Percentiles rank a stretch among this genome's conserved stretches.
phyloP scores from a whole-genome alignment of 1,140 invertebrate genomes.

The Drosophila nikananu region DNA sequence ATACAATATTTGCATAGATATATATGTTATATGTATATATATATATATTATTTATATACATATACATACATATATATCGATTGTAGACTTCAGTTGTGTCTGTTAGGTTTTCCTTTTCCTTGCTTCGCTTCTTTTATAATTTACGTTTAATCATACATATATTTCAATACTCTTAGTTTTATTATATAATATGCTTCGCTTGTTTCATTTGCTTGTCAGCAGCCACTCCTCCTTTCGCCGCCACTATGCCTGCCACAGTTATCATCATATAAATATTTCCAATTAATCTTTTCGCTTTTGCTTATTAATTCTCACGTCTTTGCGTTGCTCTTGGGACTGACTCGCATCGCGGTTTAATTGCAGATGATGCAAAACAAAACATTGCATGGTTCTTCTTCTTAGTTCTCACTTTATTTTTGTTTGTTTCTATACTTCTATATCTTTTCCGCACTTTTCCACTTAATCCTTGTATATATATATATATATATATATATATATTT shows the following conservation, averaged over 20 bases:
- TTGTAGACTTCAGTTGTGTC: slow-evolving; percentile 58
- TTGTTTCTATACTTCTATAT: slow-evolving; percentile 34
- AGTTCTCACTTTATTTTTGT: slow-evolving; percentile 18
- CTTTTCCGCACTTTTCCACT: slow-evolving; percentile 27
- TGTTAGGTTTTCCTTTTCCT: slow-evolving; percentile 26
- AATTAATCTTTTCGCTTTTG: slow-evolving; percentile 10
- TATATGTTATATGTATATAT: slow-evolving; percentile 26
- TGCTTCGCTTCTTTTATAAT: slow-evolving; percentile 36
- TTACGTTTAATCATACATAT: slow-evolving; percentile 62
- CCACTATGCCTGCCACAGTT: slow-evolving; percentile 10
- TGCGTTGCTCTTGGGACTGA: slow-evolving; percentile 21
- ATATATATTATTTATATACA: slow-evolving; percentile 25
- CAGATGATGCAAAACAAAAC: slow-evolving; percentile 37
- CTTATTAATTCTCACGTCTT: slow-evolving; percentile 2
- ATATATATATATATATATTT: slow-evolving; percentile 17
- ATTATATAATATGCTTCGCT: slow-evolving; percentile 71
- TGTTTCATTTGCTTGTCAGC: slow-evolving; percentile 14
- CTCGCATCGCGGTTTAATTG: slow-evolving; percentile 24
- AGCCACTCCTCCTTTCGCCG: slow-evolving; percentile 9
- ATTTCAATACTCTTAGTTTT: slow-evolving; percentile 77
- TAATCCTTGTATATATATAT: slow-evolving; percentile 50
- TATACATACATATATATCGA: slow-evolving; percentile 33
- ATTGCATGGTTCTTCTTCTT: slow-evolving; percentile 34
- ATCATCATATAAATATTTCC: slow-evolving; percentile 36
- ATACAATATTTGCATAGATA: slow-evolving; percentile 48